These are phyloP conservation scores for Calliphora vomitoria DNA, from an alignment of 2,888 invertebrate species.

Conservation along the genomic window DNA sequence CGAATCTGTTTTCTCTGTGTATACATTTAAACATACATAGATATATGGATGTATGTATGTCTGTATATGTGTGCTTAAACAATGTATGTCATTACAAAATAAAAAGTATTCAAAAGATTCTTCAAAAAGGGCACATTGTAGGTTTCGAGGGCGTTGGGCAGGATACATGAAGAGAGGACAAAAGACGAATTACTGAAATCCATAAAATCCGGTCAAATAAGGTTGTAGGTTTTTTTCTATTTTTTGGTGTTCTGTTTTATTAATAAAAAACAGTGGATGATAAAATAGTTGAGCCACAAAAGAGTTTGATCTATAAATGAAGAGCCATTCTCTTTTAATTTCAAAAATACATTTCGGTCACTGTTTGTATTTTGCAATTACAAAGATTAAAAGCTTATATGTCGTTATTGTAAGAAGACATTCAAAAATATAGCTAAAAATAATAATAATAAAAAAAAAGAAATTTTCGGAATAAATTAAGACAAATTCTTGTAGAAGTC, in stretches of 20 bases:
- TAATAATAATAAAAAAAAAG: too few relatives aligned
- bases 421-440: too few relatives aligned
- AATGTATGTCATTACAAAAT: conserved; percentile 66
- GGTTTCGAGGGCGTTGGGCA: not conserved
- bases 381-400: too few relatives aligned
- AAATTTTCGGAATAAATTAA: too few relatives aligned
- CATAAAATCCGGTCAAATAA: conserved; percentile 43
- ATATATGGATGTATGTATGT: not conserved
- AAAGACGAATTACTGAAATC: conserved; percentile 12
- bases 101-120: conserved; percentile 24
- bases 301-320: too few relatives aligned
- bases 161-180: not conserved
- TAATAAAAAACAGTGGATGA: not conserved
- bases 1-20: too few relatives aligned
- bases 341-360: too few relatives aligned
- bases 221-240: conserved; percentile 42
- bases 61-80: conserved; percentile 31
- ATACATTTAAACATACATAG: not conserved
- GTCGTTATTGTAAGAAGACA: too few relatives aligned
- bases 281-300: not conserved
- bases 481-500: too few relatives aligned
- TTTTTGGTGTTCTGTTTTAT: conserved; percentile 6
- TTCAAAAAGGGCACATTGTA: conserved; percentile 26
- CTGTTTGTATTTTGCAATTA: too few relatives aligned
- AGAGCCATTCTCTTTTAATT: too few relatives aligned